These are phyloP conservation scores for Trochalopteron elliotii DNA, from an alignment of 2,113 vertebrate species.

Conservation along the genomic window DNA sequence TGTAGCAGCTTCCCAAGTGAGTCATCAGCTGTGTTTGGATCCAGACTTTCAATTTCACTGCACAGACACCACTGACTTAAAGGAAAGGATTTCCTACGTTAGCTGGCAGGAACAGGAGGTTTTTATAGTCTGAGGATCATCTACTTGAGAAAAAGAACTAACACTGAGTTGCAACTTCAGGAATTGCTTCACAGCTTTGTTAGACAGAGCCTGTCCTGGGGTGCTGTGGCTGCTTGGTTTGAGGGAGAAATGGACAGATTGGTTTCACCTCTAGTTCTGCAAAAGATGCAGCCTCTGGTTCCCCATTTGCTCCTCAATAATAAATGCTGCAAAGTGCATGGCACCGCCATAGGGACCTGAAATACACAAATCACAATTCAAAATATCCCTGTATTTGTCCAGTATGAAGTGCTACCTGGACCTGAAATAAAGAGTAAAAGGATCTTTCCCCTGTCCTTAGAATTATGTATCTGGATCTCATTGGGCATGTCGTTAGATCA, in stretches of 20 bases:
- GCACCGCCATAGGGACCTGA: not conserved
- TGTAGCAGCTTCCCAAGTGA: slow-evolving; percentile 11
- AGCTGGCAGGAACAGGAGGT: not conserved
- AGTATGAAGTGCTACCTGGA: not conserved
- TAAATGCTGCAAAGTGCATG: not conserved
- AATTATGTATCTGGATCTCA: accelerated
- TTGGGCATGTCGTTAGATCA: not conserved
- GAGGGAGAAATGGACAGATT: not conserved
- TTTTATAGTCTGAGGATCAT: not conserved
- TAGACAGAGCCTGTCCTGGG: not conserved
- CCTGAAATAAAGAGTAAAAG: not conserved
- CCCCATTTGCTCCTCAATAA: not conserved
- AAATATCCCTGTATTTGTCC: not conserved
- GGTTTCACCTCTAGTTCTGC: not conserved
- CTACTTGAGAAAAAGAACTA: not conserved
- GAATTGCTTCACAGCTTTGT: accelerated
- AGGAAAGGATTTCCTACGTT: not conserved
- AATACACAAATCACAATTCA: not conserved
- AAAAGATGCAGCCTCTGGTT: not conserved
- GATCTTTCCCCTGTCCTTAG: not conserved
- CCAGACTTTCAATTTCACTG: not conserved
- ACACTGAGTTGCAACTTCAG: not conserved
- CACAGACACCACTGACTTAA: not conserved
- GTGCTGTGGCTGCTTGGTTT: accelerated
- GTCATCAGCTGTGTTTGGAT: slow-evolving; percentile 13